These are phyloP conservation scores for Eriosoma lanigerum DNA, from an alignment of 1,140 invertebrate species.

Conservation along the genomic window DNA sequence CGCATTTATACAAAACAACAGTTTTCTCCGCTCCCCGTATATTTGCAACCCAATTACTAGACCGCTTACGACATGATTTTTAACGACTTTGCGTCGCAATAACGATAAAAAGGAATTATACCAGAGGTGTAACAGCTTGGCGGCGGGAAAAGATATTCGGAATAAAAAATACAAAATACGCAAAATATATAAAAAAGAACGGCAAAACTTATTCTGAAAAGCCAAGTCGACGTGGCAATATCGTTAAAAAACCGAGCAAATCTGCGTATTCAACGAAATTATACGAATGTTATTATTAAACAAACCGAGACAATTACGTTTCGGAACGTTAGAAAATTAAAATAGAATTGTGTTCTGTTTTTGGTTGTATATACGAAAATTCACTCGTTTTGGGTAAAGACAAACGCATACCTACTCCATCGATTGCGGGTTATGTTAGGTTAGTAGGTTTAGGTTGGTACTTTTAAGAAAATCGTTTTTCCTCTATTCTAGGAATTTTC, in stretches of 20 bases:
- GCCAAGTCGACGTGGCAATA: slow-evolving; percentile 7
- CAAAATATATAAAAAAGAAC: not conserved
- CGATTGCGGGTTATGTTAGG: too few species aligned
- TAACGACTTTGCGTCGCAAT: slow-evolving; percentile 26
- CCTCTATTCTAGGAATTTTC: too few species aligned
- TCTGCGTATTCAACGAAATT: not conserved
- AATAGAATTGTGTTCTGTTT: too few species aligned
- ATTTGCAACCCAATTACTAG: slow-evolving; percentile 41
- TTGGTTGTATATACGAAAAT: too few species aligned
- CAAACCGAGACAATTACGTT: not conserved
- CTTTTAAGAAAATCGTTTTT: too few species aligned
- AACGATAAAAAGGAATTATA: slow-evolving; percentile 37
- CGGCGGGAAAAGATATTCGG: not conserved
- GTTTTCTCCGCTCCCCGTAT: not conserved
- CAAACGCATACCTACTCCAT: too few species aligned
- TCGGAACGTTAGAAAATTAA: too few species aligned
- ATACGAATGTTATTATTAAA: not conserved
- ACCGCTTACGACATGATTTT: slow-evolving; percentile 35
- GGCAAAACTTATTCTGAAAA: slow-evolving; percentile 10
- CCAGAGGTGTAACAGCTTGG: slow-evolving; percentile 37
- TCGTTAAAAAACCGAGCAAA: not conserved
- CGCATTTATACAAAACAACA: slow-evolving; percentile 1
- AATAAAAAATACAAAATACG: too few species aligned
- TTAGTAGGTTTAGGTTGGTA: too few species aligned
- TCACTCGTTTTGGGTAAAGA: too few species aligned